Base-by-base conservation (phyloP, 2,797 vertebrate genomes). In the Acanthurus lineatus region DNA sequence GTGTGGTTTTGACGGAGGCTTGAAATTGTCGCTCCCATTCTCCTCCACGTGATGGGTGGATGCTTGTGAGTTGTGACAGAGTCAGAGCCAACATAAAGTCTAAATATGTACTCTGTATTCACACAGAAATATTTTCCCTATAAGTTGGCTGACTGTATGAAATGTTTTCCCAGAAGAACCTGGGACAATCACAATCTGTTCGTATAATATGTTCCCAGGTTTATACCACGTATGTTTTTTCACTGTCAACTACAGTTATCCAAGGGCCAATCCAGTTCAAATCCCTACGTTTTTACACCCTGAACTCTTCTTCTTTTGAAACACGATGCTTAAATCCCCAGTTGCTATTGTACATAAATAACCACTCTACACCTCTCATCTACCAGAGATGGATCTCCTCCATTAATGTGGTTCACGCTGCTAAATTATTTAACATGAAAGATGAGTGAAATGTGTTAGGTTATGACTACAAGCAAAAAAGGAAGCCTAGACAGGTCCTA, bases 371-470 rank as follows among this genome's bases (percentile, higher is more conserved):
- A 78, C 78, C 82, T 88, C 84, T 86, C 78, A 72, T 88, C 86
- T 83, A 49, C 61, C 73, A 79, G 74, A 88, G 89, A 91, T 86
- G 78, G 86, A 89, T 92, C 32, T 16, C 64, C 58, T 80, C 87
- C 92, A 94, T 93, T 93, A 93, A 93, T 90, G 90, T 72, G 88
- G 85, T 93, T 94, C 92, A 88, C 77, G 85, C 85, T 85, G 83
- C 80, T 95, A 65, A 94, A 95, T 94, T 87, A 95, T 95, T 94
- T 85, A 95, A 65, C 3, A 14, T 60, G 68, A 81, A 82, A 82
- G 89, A 93, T 93, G 92, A 94, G 91, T 93, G 93, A 93, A 92
- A 91, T 88, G 88, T 92, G 92, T 91, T 78, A 74, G 83, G 87
- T 91, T 93, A 86, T 92, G 91, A 92, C 92, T 86, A 91, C 87